Percentiles rank a stretch among this genome's conserved stretches.
Conservation (phyloP, 2,797 vertebrate genomes). For the Labroides dimidiatus region DNA sequence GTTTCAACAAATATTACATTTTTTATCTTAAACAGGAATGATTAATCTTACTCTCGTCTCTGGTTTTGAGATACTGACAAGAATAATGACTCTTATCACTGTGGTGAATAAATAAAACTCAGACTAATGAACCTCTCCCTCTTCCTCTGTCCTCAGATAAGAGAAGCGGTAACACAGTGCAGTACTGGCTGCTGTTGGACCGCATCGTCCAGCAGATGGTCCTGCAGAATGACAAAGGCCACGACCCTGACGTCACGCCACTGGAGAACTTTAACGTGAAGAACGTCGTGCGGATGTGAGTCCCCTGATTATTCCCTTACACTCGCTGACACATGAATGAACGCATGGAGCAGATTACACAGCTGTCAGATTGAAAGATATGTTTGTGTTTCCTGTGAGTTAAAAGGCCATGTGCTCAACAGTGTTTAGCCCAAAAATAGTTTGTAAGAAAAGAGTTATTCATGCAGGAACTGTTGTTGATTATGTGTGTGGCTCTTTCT, state of each 20-base stretch:
- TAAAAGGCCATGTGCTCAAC: conserved; percentile 28
- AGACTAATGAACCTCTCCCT: conserved; percentile 1
- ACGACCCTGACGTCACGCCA: conserved; percentile 95
- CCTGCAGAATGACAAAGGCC: conserved; percentile 97
- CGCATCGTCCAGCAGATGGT: conserved; percentile 98
- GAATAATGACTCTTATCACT: neutral
- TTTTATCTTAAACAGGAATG: too few species aligned
- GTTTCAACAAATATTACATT: too few species aligned
- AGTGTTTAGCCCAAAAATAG: neutral
- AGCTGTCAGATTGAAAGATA: conserved; percentile 38
- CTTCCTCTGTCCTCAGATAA: conserved; percentile 86
- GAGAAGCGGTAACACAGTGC: conserved; percentile 96
- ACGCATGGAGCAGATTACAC: conserved; percentile 42
- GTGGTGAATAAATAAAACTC: conserved; percentile 11
- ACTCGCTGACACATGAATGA: conserved; percentile 20
- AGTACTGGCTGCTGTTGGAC: conserved; percentile 98
- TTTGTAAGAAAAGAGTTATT: conserved; percentile 27
- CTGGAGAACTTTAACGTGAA: conserved; percentile 99
- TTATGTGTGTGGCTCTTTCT: conserved; percentile 35
- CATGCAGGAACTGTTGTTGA: conserved; percentile 24
- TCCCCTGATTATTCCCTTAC: neutral
- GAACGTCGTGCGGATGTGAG: conserved; percentile 98
- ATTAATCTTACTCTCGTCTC: too few species aligned
- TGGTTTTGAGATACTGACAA: neutral
- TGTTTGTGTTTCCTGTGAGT: conserved; percentile 36